Base-by-base conservation (phyloP, 2,797 vertebrate species). In the Pseudochirops corinnae region DNA sequence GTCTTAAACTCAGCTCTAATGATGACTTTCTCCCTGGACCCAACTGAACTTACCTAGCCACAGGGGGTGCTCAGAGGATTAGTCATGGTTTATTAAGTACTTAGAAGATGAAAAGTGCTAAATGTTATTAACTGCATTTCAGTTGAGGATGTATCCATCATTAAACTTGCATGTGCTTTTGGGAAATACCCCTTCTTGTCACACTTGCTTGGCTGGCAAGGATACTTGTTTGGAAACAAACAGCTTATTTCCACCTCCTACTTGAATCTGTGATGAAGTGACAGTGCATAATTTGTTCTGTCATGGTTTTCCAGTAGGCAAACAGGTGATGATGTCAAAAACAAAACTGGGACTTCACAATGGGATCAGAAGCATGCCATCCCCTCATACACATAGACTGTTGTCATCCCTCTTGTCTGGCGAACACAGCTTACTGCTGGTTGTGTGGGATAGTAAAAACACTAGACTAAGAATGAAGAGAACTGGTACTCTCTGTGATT, bases 151-250 rank as follows among this genome's bases (percentile, higher is more conserved):
- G 53, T n/a, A 91, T 7, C 90, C 55, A 55, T 91, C 90, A 91
- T 91, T 91, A 91, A 91, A 53, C 90, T 55, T 91, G 90, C 90
- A 55, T 1, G 29, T 91, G 52, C 13, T 91, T 91, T 91, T 55
- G 53, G 18, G 39, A 91, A 91, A 55, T 55, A 55, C 29, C 28
- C 18, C 55, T 55, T 55, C 53, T 55, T 55, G 90, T 91, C 90
- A 55, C 90, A 31, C 50, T 33, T 91, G 90, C 52, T 91, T 87
- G 14, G 33, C 16, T 55, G 53, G 90, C 52, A 55, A 55, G 52
- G 50, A 55, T 33, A 55, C 29, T 91, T 91, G 90, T 91, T 91
- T 91, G 90, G 90, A 91, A 91, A 91, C 21, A 91, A 53, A 53
- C 6, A 13, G n/a, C 33, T 55, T 91, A 55, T 55, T 91, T 55